Conservation (phyloP, 2,113 vertebrate species). For the Phoxinus phoxinus region DNA sequence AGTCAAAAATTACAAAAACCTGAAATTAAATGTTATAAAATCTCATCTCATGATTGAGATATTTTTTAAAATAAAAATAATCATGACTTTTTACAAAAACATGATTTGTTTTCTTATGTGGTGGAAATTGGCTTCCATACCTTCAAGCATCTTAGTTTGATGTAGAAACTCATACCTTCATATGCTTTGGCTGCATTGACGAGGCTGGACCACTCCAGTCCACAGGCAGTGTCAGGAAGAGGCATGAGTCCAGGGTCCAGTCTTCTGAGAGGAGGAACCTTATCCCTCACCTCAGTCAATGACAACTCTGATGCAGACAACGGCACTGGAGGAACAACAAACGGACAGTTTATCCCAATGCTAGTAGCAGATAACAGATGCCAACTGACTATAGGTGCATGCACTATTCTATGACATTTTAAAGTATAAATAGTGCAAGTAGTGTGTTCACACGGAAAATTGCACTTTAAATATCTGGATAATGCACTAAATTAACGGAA, state of each 20-base stretch:
- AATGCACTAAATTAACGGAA: too few relatives aligned
- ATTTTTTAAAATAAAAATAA: not conserved
- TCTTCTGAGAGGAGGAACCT: constrained; percentile 76
- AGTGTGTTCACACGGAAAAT: too few relatives aligned
- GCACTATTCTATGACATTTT: too few relatives aligned
- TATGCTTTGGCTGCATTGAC: constrained; percentile 90
- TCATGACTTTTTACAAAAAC: not conserved
- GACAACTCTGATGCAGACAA: constrained; percentile 87
- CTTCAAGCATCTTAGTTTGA: not conserved
- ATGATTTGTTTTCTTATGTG: too few relatives aligned
- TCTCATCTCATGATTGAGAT: not conserved
- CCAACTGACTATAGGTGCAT: too few relatives aligned
- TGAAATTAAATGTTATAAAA: too few relatives aligned
- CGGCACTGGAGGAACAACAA: constrained; percentile 69
- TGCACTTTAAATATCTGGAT: too few relatives aligned
- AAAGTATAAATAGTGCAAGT: too few relatives aligned
- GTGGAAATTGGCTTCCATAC: not conserved
- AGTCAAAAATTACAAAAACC: too few relatives aligned
- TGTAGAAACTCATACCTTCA: constrained; percentile 78
- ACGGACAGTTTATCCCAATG: not conserved
- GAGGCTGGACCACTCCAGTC: constrained; percentile 91
- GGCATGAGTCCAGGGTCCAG: constrained; percentile 89
- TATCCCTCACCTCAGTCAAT: constrained; percentile 81
- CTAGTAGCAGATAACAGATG: not conserved
- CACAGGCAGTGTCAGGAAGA: constrained; percentile 85